Conservation (phyloP, 30 jellyfish, hydroid and myxozoan genomes). For the Nemopilema nomurai region DNA sequence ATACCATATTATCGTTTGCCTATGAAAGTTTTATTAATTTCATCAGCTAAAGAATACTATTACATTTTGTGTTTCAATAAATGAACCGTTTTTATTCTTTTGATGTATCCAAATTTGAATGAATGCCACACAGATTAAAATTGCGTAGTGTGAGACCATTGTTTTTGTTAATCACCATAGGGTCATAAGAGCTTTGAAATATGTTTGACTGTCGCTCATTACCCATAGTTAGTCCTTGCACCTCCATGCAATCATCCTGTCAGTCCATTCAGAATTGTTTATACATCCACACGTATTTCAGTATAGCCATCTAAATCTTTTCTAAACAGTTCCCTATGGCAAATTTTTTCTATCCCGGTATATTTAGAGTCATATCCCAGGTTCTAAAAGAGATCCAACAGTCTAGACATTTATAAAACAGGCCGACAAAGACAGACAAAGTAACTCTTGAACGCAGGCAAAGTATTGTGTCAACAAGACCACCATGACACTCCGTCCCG, state of each 20-base stretch:
- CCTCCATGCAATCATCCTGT: no score
- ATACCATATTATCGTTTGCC: neutral
- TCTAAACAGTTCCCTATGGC: neutral
- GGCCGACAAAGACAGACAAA: no score
- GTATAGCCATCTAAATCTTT: neutral
- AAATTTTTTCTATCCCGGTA: neutral
- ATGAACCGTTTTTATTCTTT: neutral
- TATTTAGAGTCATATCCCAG: neutral
- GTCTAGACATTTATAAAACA: no score
- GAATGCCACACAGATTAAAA: neutral
- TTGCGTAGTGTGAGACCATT: neutral
- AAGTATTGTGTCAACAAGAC: neutral
- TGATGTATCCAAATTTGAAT: neutral
- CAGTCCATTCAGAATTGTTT: neutral
- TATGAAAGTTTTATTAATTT: neutral
- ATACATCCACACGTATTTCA: neutral
- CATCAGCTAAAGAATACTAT: neutral
- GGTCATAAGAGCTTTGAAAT: neutral
- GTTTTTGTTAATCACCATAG: neutral
- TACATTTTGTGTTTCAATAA: neutral
- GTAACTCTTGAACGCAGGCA: neutral
- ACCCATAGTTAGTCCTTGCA: no score
- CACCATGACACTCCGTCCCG: neutral
- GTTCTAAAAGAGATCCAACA: neutral
- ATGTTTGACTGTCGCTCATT: no score